phyloP scores from a whole-genome alignment of 2,888 invertebrate genomes.

The Apamea epomidion region DNA sequence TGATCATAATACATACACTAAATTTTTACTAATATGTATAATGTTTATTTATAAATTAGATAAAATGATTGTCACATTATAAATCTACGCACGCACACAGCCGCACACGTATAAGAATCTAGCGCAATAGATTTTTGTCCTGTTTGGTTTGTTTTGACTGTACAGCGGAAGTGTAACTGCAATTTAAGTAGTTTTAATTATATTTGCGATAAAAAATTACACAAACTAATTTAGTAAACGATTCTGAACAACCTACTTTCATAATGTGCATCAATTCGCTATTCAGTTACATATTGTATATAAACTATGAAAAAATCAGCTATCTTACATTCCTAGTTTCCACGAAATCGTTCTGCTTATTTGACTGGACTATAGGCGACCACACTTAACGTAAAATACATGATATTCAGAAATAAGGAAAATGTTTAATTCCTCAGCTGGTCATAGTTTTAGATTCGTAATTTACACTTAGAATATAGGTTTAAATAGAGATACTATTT shows the following conservation, averaged over 20 bases:
- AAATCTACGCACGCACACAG: too few species aligned
- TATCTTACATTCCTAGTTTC: background rate
- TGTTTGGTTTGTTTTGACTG: background rate
- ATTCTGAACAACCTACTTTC: background rate
- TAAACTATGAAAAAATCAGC: background rate
- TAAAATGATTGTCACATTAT: too few species aligned
- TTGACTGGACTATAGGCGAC: background rate
- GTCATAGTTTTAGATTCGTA: slow-evolving; percentile 6
- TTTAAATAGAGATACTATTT: slow-evolving; percentile 4
- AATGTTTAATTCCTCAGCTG: background rate
- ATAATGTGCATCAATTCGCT: background rate
- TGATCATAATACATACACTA: too few species aligned
- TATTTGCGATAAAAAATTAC: background rate
- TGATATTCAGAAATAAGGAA: background rate
- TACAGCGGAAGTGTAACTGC: background rate
- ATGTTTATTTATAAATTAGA: too few species aligned
- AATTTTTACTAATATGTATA: too few species aligned
- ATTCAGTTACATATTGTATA: background rate
- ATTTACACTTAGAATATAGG: background rate
- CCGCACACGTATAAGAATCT: too few species aligned
- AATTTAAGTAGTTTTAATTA: background rate
- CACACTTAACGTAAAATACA: background rate
- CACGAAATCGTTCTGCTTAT: background rate
- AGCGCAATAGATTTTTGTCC: background rate
- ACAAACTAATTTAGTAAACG: background rate